These are phyloP conservation scores for Aleiodes leptofemur DNA, from an alignment of 2,888 invertebrate species.

Conservation along the genomic window DNA sequence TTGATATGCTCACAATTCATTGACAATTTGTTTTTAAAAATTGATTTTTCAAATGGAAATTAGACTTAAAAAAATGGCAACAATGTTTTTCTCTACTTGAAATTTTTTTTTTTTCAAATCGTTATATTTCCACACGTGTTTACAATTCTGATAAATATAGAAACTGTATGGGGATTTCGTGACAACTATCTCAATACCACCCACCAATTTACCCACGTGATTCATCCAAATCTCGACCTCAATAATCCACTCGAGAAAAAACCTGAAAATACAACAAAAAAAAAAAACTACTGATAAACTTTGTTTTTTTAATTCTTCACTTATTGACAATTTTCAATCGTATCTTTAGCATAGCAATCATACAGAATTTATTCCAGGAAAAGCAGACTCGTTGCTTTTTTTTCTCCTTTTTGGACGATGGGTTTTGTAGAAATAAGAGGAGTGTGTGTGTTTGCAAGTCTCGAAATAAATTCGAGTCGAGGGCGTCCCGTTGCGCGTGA, in stretches of 20 bases:
- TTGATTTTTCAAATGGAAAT: too few relatives aligned
- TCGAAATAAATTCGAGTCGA: constrained; percentile 32
- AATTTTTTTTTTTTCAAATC: too few relatives aligned
- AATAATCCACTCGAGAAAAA: background rate
- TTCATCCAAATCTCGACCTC: constrained; percentile 24
- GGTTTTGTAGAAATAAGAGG: constrained; percentile 25
- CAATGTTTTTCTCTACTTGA: background rate
- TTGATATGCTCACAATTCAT: too few relatives aligned
- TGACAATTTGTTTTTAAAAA: too few relatives aligned
- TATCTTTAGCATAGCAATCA: background rate
- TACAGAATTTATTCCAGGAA: constrained; percentile 30
- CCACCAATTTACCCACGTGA: constrained; percentile 21
- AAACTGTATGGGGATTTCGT: constrained; percentile 59
- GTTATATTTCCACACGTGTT: constrained; percentile 60
- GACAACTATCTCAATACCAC: constrained; percentile 50
- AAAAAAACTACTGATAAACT: too few relatives aligned
- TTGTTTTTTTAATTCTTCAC: too few relatives aligned
- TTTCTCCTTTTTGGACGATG: constrained; percentile 8
- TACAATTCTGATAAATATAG: constrained; percentile 65
- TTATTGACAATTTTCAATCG: too few relatives aligned
- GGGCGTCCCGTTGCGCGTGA: constrained; percentile 27
- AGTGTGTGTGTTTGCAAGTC: constrained; percentile 11
- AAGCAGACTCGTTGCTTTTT: constrained; percentile 19
- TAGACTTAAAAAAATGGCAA: background rate
- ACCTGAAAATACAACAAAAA: background rate